Base-by-base conservation (phyloP, 2,113 vertebrate species). In the Desmodus rotundus region DNA sequence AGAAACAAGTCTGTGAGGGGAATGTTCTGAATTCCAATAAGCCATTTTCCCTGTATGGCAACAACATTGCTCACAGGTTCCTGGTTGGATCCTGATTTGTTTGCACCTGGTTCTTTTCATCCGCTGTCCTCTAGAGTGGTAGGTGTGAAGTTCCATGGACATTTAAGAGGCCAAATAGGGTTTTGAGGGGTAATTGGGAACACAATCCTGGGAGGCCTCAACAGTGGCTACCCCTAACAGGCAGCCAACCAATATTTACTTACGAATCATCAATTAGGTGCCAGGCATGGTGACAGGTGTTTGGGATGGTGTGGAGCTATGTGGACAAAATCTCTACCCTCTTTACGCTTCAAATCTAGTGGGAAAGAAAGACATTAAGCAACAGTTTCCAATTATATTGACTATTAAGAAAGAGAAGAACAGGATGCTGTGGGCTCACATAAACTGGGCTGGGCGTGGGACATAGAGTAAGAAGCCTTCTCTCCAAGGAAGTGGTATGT, bases 21-120 rank as follows among this genome's bases (percentile, higher is more conserved):
- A n/a, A 81, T 22, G 54, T 68, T 54, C 41, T 89, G 74, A 91
- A 94, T 83, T 84, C 65, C 67, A 87, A 93, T 61, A 61, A 87
- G 43, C 2, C n/a, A 20, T 82, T 89, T 56, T 61, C 31, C 72
- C 56, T 45, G 17, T 19, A 82, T 78, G 61, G 52, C 73, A 87
- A 72, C 43, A 72, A 10, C 24, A 1, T 38, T 81, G 33, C 76
- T 92, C 77, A 54, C 54, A 61, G 67, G 5, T 58, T 85, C 76
- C 94, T 78, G 58, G 63, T 2, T 41, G 17, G 52, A 72, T 11
- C 76, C 41, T 16, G 33, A 9, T 73, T 45, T 33, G 9, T 87
- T 68, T 33, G 6, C 31, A 12, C 47, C 63, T 68, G 2, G 87
- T 81, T 50, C 20, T 43, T 65, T 70, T 52, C 2, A 0, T 33